phyloP scores from a whole-genome alignment of 2,797 vertebrate genomes.

The Dryobates pubescens region DNA sequence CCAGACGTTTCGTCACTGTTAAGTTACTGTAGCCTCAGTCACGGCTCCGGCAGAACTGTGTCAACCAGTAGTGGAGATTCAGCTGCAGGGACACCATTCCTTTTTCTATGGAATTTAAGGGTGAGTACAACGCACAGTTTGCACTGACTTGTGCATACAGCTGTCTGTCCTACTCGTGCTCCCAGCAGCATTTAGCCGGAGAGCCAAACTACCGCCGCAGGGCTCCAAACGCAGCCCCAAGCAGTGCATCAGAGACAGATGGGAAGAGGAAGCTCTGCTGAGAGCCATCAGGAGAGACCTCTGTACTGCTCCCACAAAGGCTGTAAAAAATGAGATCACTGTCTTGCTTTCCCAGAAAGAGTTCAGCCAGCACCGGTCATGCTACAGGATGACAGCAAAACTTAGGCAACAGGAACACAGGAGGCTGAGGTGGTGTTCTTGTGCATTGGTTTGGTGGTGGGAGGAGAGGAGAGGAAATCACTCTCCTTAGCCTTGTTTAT shows the following conservation, averaged over 20 bases:
- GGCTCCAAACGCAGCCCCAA: background rate
- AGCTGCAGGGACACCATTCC: background rate
- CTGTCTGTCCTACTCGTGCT: accelerated
- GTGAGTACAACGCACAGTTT: background rate
- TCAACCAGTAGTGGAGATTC: background rate
- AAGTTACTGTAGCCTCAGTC: background rate
- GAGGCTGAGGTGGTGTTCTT: background rate
- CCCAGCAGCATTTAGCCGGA: background rate
- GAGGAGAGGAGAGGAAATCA: background rate
- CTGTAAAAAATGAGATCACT: background rate
- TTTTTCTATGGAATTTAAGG: background rate
- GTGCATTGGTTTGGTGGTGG: background rate
- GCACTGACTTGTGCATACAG: background rate
- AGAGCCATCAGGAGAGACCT: background rate
- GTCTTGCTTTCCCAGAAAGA: background rate
- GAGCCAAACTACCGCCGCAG: accelerated
- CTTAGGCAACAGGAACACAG: background rate
- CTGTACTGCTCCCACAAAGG: background rate
- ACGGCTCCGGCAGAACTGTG: accelerated
- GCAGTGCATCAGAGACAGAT: accelerated
- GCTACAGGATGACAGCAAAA: background rate
- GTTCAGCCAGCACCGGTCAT: background rate
- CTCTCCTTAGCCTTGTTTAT: background rate
- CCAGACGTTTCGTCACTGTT: background rate
- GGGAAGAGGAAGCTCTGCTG: background rate